Conservation (phyloP, 2,113 vertebrate species). For the Girardinichthys multiradiatus region DNA sequence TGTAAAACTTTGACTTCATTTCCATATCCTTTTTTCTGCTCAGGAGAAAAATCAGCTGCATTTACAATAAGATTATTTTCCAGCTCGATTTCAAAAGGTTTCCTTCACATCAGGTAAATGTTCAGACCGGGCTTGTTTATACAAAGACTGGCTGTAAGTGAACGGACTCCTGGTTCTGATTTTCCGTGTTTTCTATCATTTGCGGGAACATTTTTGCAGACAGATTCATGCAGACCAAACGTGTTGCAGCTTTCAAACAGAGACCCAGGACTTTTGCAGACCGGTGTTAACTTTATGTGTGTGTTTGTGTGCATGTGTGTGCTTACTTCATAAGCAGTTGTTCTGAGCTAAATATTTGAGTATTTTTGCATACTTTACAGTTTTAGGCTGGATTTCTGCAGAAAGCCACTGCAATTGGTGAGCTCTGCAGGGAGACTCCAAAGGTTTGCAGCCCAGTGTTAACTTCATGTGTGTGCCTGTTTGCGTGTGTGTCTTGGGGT, state of each 20-base stretch:
- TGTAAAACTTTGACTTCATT: slow-evolving; percentile 4
- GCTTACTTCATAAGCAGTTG: not conserved
- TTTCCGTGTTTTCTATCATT: too few species aligned
- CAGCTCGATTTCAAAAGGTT: slow-evolving; percentile 63
- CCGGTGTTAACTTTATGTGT: too few species aligned
- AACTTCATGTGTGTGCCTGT: slow-evolving; percentile 20
- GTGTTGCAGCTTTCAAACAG: too few species aligned
- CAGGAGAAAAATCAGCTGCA: slow-evolving; percentile 2
- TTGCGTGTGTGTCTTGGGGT: slow-evolving; percentile 20
- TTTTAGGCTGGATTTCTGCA: slow-evolving; percentile 5
- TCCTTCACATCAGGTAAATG: slow-evolving; percentile 66
- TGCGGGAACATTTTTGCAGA: too few species aligned
- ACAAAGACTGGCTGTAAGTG: too few species aligned
- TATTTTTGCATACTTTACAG: not conserved
- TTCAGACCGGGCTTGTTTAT: slow-evolving; percentile 25
- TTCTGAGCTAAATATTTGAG: not conserved
- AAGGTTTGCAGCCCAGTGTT: slow-evolving; percentile 58
- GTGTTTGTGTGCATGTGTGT: too few species aligned
- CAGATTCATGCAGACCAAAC: too few species aligned
- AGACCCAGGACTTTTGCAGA: too few species aligned
- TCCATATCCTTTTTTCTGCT: not conserved
- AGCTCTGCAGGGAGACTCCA: slow-evolving; percentile 39
- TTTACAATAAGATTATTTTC: slow-evolving; percentile 48
- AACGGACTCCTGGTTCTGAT: too few species aligned
- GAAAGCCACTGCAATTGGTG: slow-evolving; percentile 42